Conservation (phyloP, 1,140 invertebrate genomes). For the Drosophila guanche region DNA sequence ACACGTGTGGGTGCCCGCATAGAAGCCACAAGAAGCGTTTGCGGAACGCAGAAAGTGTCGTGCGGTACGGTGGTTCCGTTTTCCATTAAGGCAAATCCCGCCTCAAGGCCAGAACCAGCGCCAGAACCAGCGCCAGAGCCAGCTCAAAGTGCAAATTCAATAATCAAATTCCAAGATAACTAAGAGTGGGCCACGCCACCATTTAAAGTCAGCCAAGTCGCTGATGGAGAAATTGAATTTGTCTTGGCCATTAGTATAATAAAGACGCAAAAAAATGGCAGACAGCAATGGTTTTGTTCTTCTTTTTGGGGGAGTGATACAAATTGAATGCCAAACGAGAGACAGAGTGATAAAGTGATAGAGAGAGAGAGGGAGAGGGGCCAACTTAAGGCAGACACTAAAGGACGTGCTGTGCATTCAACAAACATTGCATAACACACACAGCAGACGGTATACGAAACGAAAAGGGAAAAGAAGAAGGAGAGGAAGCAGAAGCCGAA, state of each 20-base stretch:
- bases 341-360: constrained; percentile 18
- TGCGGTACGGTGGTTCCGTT: not conserved
- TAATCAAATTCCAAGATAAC: constrained; percentile 20
- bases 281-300: constrained; percentile 29
- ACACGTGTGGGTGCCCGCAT: constrained; percentile 33
- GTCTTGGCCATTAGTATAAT: constrained; percentile 66
- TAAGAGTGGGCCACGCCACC: constrained; percentile 21
- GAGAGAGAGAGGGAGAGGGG: too few relatives aligned
- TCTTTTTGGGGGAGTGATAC: constrained; percentile 31
- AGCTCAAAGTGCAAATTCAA: constrained; percentile 41
- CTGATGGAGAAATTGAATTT: constrained; percentile 72
- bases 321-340: constrained; percentile 58
- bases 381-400: too few relatives aligned
- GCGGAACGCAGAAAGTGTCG: constrained; percentile 10
- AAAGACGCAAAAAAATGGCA: constrained; percentile 64
- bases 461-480: not conserved
- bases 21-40: constrained; percentile 7
- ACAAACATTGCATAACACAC: constrained; percentile 51
- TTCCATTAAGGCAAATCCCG: constrained; percentile 26
- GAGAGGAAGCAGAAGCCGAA: not conserved
- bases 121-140: constrained; percentile 5
- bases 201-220: constrained; percentile 42
- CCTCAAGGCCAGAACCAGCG: constrained; percentile 37
- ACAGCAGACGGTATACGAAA: constrained; percentile 3
- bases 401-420: constrained; percentile 48